Evolutionary conservation across 37 sponge, comb jelly and placozoan species (phyloP), one percentile per base, ranked within the genome.

Genomic region (Halisarca cf. caerulea): DNA sequence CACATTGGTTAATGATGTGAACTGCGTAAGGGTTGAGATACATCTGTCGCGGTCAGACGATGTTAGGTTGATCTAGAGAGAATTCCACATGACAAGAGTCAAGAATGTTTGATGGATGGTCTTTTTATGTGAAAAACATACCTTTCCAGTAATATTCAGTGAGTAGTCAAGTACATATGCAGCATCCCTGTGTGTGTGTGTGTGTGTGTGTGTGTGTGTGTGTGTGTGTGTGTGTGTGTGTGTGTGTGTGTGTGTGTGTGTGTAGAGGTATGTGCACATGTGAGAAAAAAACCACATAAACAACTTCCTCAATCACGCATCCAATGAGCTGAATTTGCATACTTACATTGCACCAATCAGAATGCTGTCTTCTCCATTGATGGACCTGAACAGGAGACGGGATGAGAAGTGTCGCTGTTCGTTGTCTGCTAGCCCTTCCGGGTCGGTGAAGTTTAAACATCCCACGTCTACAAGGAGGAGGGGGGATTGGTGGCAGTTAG

Each of bases 191-290:
- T 7, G 30, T 28, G 24, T 23, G 64, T 61, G 64, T 61, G 64
- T 61, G 64, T 61, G 64, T 61, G 64, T 27, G 30, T 61, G 23
- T 61, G 64, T 61, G 64, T 61, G 64, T 61, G 64, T 61, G 64
- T 61, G 64, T 61, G 64, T 61, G 64, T 61, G 64, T 61, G 64
- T 61, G 64, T 61, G 64, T 15, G 64, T 61, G 64, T 61, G 64
- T 61, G 64, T 61, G 64, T 61, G 64, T 61, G 64, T 30, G 69
- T 30, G 69, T 61, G 64, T 28, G 64, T 8, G 33, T 23, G 64
- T 27, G 30, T 27, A 15, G 2, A 4, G 2, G 30, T 27, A 30
- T 68, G 69, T 27, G 35, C 69, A 27, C 30, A 68, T 30, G 69
- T 4, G 1, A 3, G 35, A 27, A 30, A 4, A 3, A 2, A 68